Conservation (phyloP, 2,113 vertebrate genomes). For the Tichodroma muraria region DNA sequence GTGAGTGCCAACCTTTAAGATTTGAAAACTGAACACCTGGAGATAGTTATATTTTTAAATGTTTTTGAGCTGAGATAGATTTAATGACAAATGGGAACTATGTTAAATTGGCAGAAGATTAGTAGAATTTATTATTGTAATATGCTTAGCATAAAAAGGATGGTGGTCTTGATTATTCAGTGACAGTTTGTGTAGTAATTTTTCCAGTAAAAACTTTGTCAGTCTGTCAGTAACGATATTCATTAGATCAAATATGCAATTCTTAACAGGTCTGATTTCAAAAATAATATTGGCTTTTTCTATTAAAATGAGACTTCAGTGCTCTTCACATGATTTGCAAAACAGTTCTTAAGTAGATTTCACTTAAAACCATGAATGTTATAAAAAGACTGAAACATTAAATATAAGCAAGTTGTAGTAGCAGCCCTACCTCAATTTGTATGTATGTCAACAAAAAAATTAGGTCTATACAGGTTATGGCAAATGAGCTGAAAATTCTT, state of each 20-base stretch:
- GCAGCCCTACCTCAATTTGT: neutral
- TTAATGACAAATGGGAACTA: neutral
- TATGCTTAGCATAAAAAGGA: neutral
- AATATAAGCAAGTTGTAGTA: neutral
- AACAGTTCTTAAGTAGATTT: neutral
- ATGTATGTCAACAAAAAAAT: neutral
- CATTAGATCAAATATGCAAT: neutral
- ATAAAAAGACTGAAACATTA: neutral
- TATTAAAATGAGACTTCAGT: neutral
- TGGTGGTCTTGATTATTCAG: neutral
- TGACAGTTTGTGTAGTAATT: neutral
- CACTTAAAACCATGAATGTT: neutral
- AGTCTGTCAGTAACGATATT: neutral
- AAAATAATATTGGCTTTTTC: neutral
- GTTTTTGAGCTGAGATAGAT: neutral
- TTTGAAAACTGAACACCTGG: neutral
- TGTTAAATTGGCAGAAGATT: neutral
- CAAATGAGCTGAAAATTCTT: neutral
- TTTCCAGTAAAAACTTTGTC: neutral
- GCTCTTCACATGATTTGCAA: neutral
- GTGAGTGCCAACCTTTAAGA: neutral
- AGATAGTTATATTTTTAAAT: neutral
- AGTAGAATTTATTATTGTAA: neutral
- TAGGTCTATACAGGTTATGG: neutral
- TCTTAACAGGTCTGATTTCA: neutral